Evolutionary conservation across 2,888 invertebrate genomes (phyloP).

Genomic region (Matsumyia berberina): DNA sequence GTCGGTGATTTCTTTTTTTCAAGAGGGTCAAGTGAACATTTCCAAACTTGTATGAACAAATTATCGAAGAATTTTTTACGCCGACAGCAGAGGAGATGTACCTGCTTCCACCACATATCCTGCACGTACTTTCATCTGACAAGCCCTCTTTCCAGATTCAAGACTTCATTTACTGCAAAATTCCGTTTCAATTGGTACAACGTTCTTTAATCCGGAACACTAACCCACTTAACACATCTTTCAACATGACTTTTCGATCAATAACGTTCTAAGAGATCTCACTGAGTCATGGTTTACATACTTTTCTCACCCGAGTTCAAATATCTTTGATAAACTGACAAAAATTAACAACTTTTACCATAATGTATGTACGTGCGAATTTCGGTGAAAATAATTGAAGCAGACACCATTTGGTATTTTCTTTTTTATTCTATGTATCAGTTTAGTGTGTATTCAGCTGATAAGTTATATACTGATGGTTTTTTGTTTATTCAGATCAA

Average conservation of each 20-base stretch:
- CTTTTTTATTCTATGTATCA: not conserved
- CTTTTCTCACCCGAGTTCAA: not conserved
- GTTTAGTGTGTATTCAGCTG: not conserved
- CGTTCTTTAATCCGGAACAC: constrained; percentile 2
- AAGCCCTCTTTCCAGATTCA: too few species aligned
- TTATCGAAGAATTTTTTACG: too few species aligned
- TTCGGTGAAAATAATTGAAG: not conserved
- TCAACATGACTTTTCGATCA: not conserved
- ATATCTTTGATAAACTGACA: not conserved
- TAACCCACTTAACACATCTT: constrained; percentile 4
- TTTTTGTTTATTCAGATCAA: constrained; percentile 8
- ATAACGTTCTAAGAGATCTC: not conserved
- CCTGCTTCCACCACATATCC: too few species aligned
- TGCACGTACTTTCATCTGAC: too few species aligned
- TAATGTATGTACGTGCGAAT: constrained; percentile 1
- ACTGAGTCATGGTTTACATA: constrained; percentile 9
- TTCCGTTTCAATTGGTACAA: not conserved
- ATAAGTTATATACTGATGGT: constrained; percentile 3
- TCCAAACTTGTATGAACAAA: too few species aligned
- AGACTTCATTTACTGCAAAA: not conserved
- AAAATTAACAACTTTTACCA: constrained; percentile 3
- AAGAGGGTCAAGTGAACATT: too few species aligned
- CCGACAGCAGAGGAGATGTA: too few species aligned
- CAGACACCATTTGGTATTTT: not conserved
- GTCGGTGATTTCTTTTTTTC: too few species aligned